These are phyloP conservation scores for Neodon shergylaensis DNA, from an alignment of 2,113 vertebrate genomes.

Conservation along the genomic window DNA sequence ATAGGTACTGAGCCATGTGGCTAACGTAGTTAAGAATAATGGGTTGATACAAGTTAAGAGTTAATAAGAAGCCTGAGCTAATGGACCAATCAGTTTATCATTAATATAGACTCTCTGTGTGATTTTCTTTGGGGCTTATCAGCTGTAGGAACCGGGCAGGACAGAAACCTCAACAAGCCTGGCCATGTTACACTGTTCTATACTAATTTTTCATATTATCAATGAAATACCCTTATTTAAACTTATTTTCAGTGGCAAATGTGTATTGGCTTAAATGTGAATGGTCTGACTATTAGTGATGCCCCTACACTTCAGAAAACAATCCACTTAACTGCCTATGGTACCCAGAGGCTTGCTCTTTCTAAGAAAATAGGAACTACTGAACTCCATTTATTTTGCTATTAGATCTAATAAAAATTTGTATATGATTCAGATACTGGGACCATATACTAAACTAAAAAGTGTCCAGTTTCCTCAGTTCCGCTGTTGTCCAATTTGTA, in stretches of 20 bases:
- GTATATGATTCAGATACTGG: neutral
- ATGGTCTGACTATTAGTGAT: neutral
- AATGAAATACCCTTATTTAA: neutral
- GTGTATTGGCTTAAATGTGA: neutral
- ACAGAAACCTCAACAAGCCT: too few relatives aligned
- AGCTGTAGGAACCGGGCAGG: too few relatives aligned
- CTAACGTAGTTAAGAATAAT: too few relatives aligned
- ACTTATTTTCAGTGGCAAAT: neutral
- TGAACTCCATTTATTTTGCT: neutral
- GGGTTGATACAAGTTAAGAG: too few relatives aligned
- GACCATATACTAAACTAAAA: neutral
- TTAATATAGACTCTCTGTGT: too few relatives aligned
- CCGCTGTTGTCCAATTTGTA: neutral
- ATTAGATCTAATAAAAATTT: neutral
- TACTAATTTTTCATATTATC: neutral
- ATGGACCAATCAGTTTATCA: too few relatives aligned
- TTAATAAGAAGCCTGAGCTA: too few relatives aligned
- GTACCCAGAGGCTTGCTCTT: neutral
- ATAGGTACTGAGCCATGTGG: too few relatives aligned
- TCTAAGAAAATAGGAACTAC: neutral
- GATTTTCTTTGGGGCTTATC: too few relatives aligned
- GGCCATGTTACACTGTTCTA: neutral
- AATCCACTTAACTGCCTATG: neutral
- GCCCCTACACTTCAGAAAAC: neutral
- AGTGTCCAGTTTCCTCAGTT: neutral